Evolutionary conservation across 2,888 invertebrate species (phyloP), one percentile per base, ranked within the genome.

Genomic region (Chaitophorus viminalis): DNA sequence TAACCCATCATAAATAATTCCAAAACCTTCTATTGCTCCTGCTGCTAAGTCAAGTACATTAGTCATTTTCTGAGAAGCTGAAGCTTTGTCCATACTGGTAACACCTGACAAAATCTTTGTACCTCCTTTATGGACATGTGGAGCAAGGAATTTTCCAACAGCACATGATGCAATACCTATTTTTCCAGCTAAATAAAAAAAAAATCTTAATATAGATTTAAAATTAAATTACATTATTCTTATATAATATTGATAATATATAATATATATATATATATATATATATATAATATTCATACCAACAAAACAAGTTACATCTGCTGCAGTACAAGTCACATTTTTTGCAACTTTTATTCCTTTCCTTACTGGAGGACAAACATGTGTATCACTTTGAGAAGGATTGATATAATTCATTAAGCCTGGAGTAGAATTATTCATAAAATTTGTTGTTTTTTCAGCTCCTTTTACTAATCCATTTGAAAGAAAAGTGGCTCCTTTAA

Each of bases 21-120:
- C 93, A 90, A 95, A 94, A 2, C 95, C 95, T 91, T 94, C 94
- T 0, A 95, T 93, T 31, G 95, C 94, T n/a, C 95, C 94, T 1
- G 94, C 94, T 0, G 95, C 94, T 14, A 95, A 94, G 39, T 94
- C 94, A 83, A 95, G 90, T 5, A 94, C 93, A 46, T 93, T 93
- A 89, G 93, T 93, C 89, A 94, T 91, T 90, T 93, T 93, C 79
- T 92, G 92, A 29, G 93, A 92, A 0, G 94, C 94, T 82, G 94
- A 92, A 46, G 91, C 90, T 90, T 93, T 92, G 76, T 92, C 92
- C 90, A 93, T 93, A 88, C 93, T 92, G 89, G 93, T 92, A 21
- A 93, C 93, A 84, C 92, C 92, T 21, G 93, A 93, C 21, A 95
- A 91, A 17, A 94, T 90, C 89, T 92, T 92, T 0, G 94, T 93